These are phyloP conservation scores for Eubasilissa regina DNA, from an alignment of 1,140 invertebrate genomes.

Conservation along the genomic window DNA sequence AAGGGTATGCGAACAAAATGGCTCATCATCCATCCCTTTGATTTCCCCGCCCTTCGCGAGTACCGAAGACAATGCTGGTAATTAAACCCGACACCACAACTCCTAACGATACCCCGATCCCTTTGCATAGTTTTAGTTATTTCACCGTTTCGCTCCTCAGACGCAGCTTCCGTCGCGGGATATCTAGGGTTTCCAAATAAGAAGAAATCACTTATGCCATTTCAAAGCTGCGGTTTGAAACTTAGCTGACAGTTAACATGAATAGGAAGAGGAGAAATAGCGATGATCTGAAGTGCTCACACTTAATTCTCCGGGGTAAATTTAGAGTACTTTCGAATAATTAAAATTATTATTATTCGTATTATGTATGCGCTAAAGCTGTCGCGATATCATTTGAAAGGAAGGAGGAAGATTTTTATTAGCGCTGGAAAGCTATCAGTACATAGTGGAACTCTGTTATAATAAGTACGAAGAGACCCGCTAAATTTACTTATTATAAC, in stretches of 20 bases:
- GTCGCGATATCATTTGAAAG: too few relatives aligned
- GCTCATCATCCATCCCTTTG: neutral
- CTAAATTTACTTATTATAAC: too few relatives aligned
- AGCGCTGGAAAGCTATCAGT: too few relatives aligned
- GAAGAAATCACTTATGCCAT: neutral
- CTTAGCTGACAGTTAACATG: neutral
- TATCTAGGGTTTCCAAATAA: neutral
- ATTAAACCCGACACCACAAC: slow-evolving; percentile 2
- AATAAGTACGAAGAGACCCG: too few relatives aligned
- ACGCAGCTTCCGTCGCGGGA: neutral
- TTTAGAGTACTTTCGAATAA: too few relatives aligned
- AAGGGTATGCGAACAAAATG: too few relatives aligned
- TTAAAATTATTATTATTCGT: too few relatives aligned
- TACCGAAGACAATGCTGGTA: slow-evolving; percentile 3
- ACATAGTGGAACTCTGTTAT: too few relatives aligned
- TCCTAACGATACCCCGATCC: slow-evolving; percentile 1
- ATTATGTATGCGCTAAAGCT: too few relatives aligned
- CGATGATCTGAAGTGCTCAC: too few relatives aligned
- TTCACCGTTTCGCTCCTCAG: neutral
- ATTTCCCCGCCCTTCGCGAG: neutral
- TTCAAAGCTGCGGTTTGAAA: slow-evolving; percentile 12
- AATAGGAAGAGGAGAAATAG: neutral
- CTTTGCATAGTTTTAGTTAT: slow-evolving; percentile 11
- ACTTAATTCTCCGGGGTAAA: too few relatives aligned
- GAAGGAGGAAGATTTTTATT: too few relatives aligned